phyloP scores from a whole-genome alignment of 2,797 vertebrate genomes.

The Epinephelus malabaricus region DNA sequence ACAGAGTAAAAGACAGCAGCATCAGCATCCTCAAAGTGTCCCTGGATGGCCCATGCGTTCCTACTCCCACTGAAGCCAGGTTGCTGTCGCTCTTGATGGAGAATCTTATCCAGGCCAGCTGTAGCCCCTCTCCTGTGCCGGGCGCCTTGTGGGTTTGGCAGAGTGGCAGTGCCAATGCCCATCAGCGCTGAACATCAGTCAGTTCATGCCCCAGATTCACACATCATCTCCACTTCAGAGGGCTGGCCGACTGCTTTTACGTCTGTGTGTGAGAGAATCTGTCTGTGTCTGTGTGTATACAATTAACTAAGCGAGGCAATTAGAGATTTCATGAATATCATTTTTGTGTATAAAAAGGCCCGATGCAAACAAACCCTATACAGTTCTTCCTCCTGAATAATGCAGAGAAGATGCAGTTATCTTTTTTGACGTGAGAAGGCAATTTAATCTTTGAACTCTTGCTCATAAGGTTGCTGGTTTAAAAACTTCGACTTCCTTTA shows the following conservation, averaged over 20 bases:
- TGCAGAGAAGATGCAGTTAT: background rate
- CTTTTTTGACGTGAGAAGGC: background rate
- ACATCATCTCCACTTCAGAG: constrained; percentile 80
- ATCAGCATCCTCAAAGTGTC: constrained; percentile 23
- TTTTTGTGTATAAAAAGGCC: constrained; percentile 26
- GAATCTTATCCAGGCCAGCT: constrained; percentile 66
- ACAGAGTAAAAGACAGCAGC: constrained; percentile 13
- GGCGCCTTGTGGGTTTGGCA: constrained; percentile 49
- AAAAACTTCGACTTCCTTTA: constrained; percentile 14
- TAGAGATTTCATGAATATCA: constrained; percentile 55
- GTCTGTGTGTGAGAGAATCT: constrained; percentile 16
- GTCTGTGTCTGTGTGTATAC: constrained; percentile 36
- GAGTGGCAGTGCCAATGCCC: constrained; percentile 59
- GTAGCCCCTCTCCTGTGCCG: constrained; percentile 45
- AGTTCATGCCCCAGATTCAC: constrained; percentile 76
- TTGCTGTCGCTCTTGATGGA: constrained; percentile 43
- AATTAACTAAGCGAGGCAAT: constrained; percentile 57
- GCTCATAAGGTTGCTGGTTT: background rate
- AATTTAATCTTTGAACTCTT: constrained; percentile 3
- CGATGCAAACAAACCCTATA: constrained; percentile 28
- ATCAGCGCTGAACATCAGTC: constrained; percentile 74
- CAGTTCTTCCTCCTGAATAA: constrained; percentile 25
- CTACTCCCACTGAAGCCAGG: constrained; percentile 31
- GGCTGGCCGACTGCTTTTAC: constrained; percentile 33
- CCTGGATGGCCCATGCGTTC: constrained; percentile 17